Evolutionary conservation across 2,113 vertebrate genomes (phyloP).

Genomic region (Perca flavescens): DNA sequence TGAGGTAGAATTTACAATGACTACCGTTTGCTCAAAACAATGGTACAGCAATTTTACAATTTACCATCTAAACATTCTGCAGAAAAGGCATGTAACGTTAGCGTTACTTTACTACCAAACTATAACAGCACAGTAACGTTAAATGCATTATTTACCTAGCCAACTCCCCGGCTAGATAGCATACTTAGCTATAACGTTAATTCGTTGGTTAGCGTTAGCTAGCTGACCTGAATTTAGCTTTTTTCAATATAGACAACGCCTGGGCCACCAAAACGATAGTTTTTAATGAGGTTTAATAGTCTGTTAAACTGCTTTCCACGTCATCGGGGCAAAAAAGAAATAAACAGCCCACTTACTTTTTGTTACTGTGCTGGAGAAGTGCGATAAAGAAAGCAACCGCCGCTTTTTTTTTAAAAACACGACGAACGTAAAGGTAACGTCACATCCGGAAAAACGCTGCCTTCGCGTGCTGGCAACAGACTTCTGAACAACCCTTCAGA

Average conservation of each 20-base stretch:
- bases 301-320: accelerated
- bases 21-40: background rate
- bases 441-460: slow-evolving; percentile 53
- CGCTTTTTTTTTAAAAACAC: slow-evolving; percentile 81
- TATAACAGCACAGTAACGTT: background rate
- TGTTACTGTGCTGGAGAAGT: background rate
- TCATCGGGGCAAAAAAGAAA: accelerated
- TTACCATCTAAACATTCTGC: background rate
- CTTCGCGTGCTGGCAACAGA: background rate
- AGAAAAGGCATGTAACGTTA: background rate
- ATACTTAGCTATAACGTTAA: background rate
- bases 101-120: background rate
- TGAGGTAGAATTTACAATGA: background rate
- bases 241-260: background rate
- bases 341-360: slow-evolving; percentile 6
- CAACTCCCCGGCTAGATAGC: background rate
- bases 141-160: background rate
- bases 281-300: background rate
- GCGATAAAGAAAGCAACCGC: slow-evolving; percentile 51
- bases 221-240: slow-evolving; percentile 7
- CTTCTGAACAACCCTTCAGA: too few relatives aligned
- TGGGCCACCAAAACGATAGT: background rate
- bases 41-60: background rate
- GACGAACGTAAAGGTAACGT: background rate
- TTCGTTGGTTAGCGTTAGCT: slow-evolving; percentile 17